phyloP scores from a whole-genome alignment of 2,797 vertebrate species.

The Anabas testudineus region DNA sequence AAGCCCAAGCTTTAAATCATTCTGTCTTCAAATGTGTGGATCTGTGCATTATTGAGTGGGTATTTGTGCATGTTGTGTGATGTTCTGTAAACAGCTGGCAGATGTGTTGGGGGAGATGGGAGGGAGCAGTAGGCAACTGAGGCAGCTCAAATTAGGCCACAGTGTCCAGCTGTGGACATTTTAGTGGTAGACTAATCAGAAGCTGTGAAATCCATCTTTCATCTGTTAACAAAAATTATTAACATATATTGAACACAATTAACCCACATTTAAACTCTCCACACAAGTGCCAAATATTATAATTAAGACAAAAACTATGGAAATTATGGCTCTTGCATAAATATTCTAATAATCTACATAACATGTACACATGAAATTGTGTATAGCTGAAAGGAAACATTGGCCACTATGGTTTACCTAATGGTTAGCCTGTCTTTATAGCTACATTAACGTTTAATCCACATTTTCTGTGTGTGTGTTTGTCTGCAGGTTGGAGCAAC shows the following conservation, averaged over 20 bases:
- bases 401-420: neutral
- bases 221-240: conserved; percentile 1
- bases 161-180: conserved; percentile 64
- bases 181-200: conserved; percentile 49
- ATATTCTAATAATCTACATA: conserved; percentile 17
- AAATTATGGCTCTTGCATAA: conserved; percentile 16
- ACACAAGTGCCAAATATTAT: neutral
- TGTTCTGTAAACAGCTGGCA: conserved; percentile 54
- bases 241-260: conserved; percentile 18
- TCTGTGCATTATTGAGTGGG: conserved; percentile 9
- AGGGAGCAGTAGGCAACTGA: conserved; percentile 15
- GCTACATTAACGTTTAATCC: neutral
- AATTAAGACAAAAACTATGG: conserved; percentile 15
- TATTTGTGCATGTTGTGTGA: conserved; percentile 14
- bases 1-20: conserved; percentile 47
- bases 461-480: conserved; percentile 42
- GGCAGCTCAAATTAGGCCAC: conserved; percentile 59
- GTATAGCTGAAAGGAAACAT: neutral
- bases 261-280: neutral
- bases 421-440: neutral
- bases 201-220: conserved; percentile 33
- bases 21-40: conserved; percentile 19
- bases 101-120: conserved; percentile 57
- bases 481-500: conserved; percentile 80
- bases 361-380: conserved; percentile 4